Conservation (phyloP, 2,797 vertebrate genomes). For the Tinamus major region DNA sequence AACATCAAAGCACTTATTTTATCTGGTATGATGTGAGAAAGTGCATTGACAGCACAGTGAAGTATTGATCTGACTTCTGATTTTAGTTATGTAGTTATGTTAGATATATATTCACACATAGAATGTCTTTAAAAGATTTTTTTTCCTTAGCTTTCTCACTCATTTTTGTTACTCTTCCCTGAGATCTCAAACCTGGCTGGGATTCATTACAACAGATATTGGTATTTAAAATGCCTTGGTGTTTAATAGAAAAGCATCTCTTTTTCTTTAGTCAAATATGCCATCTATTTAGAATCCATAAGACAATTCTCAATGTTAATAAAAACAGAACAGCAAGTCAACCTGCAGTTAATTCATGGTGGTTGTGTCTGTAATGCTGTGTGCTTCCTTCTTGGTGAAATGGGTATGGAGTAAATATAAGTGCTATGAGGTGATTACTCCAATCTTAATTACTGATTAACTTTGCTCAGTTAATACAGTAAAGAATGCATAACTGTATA, state of each 20-base stretch:
- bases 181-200: not conserved
- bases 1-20: not conserved
- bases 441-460: not conserved
- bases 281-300: not conserved
- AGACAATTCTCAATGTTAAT: not conserved
- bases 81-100: not conserved
- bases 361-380: not conserved
- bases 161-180: not conserved
- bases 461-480: not conserved
- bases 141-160: not conserved
- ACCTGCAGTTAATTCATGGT: not conserved
- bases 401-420: not conserved
- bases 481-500: not conserved
- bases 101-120: too few relatives aligned
- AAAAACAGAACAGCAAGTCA: not conserved
- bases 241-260: not conserved
- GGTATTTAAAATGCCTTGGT: not conserved
- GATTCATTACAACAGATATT: not conserved
- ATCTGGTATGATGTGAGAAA: not conserved
- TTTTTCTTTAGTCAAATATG: not conserved
- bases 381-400: not conserved
- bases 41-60: not conserved
- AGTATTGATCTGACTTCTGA: not conserved
- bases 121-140: not conserved
- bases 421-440: not conserved